Evolutionary conservation across 2,888 invertebrate genomes (phyloP).

Genomic region (Hofmannophila pseudospretella): DNA sequence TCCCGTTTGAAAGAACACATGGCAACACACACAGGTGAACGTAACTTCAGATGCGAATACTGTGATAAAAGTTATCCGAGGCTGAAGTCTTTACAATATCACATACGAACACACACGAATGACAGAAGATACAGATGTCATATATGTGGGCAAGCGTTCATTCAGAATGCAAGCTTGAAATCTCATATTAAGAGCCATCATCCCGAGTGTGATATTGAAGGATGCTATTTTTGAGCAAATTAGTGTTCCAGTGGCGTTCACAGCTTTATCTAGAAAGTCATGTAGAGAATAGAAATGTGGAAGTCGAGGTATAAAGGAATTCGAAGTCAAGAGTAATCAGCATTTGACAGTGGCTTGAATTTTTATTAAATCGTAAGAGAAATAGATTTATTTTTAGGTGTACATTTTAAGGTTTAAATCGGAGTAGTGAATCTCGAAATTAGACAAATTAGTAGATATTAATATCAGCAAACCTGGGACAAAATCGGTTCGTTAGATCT

Average conservation of each 20-base stretch:
- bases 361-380: too few relatives aligned
- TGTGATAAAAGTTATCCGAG: conserved; percentile 80
- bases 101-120: conserved; percentile 78
- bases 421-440: too few relatives aligned
- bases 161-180: conserved; percentile 78
- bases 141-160: conserved; percentile 76
- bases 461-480: too few relatives aligned
- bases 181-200: conserved; percentile 78
- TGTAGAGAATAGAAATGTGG: too few relatives aligned
- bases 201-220: conserved; percentile 63
- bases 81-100: conserved; percentile 77
- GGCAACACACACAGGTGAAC: conserved; percentile 73
- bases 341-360: too few relatives aligned
- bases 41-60: conserved; percentile 75
- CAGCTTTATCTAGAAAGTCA: too few relatives aligned
- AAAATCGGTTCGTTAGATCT: too few relatives aligned
- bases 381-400: too few relatives aligned
- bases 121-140: conserved; percentile 76
- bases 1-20: conserved; percentile 68
- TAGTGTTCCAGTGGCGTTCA: neutral
- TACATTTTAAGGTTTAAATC: too few relatives aligned
- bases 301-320: too few relatives aligned
- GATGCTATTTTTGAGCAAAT: conserved; percentile 44
- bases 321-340: too few relatives aligned
- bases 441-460: too few relatives aligned